Evolutionary conservation across 2,113 vertebrate genomes (phyloP).

Genomic region (Potamarius usumacintae): DNA sequence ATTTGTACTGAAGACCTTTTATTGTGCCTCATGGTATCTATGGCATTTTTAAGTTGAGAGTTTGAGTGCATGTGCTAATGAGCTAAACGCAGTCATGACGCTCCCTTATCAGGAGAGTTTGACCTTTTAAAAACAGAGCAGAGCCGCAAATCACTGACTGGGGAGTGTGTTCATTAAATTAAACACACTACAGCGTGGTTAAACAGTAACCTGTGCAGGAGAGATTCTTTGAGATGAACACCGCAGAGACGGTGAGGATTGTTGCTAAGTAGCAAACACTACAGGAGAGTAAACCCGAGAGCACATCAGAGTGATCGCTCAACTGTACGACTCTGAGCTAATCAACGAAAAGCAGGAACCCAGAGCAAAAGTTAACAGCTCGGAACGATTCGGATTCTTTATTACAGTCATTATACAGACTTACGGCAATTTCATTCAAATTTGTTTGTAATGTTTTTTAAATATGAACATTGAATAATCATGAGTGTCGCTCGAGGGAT

Average conservation of each 20-base stretch:
- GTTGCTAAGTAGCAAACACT: constrained; percentile 1
- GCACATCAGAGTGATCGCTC: background rate
- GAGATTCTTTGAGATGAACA: background rate
- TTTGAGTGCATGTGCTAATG: background rate
- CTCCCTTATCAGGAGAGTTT: background rate
- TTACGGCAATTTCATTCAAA: constrained; percentile 27
- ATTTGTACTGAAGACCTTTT: background rate
- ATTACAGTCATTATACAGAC: constrained; percentile 18
- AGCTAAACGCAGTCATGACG: constrained; percentile 22
- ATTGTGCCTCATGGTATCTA: background rate
- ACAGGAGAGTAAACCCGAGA: background rate
- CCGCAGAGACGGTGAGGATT: background rate
- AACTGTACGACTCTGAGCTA: background rate
- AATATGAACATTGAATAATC: constrained; percentile 27
- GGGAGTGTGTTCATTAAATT: constrained; percentile 3
- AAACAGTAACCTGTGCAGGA: constrained; percentile 9
- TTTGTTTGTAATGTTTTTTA: constrained; percentile 6
- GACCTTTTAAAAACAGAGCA: constrained; percentile 11
- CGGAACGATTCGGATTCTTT: constrained; percentile 13
- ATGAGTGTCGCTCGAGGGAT: constrained; percentile 19
- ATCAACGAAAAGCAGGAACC: constrained; percentile 5
- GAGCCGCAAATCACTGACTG: background rate
- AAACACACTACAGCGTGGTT: constrained; percentile 8
- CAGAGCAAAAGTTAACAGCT: constrained; percentile 6
- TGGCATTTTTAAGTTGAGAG: constrained; percentile 7